Conservation (phyloP, 1,140 invertebrate genomes). For the Dysdera silvatica region DNA sequence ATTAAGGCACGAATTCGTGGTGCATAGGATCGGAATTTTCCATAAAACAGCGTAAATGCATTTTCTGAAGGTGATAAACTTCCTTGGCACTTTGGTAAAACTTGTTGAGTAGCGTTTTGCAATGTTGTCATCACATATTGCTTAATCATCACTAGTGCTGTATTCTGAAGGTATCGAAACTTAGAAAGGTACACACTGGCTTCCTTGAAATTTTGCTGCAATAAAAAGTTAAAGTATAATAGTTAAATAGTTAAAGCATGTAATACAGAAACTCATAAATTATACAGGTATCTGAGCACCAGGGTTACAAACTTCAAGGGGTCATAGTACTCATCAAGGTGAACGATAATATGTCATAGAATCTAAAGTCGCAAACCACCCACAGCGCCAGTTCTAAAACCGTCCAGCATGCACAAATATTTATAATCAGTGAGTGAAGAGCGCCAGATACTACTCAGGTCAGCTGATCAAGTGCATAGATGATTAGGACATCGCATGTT, state of each 20-base stretch:
- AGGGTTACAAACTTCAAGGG: too few relatives aligned
- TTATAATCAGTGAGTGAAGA: too few relatives aligned
- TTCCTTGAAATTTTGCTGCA: conserved; percentile 62
- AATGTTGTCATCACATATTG: conserved; percentile 34
- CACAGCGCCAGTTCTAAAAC: too few relatives aligned
- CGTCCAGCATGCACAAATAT: too few relatives aligned
- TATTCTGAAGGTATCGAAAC: conserved; percentile 33
- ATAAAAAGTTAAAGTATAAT: conserved; percentile 27
- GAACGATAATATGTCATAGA: too few relatives aligned
- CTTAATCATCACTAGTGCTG: conserved; percentile 34
- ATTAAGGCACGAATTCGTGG: conserved; percentile 72
- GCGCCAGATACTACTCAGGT: too few relatives aligned
- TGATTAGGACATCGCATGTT: too few relatives aligned
- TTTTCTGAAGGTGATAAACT: conserved; percentile 52
- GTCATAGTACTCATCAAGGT: too few relatives aligned
- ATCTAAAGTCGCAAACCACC: too few relatives aligned
- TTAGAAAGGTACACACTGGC: conserved; percentile 54
- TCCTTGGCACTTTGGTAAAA: conserved; percentile 41
- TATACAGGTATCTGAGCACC: too few relatives aligned
- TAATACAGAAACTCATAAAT: too few relatives aligned
- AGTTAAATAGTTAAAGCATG: background rate
- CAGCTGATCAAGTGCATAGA: too few relatives aligned
- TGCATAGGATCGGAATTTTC: conserved; percentile 82
- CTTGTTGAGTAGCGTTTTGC: conserved; percentile 57
- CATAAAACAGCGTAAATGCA: conserved; percentile 83